Percentiles rank a stretch among this genome's conserved stretches.
Evolutionary conservation across 2,888 invertebrate genomes (phyloP).

Genomic region (Hemithea aestivaria): DNA sequence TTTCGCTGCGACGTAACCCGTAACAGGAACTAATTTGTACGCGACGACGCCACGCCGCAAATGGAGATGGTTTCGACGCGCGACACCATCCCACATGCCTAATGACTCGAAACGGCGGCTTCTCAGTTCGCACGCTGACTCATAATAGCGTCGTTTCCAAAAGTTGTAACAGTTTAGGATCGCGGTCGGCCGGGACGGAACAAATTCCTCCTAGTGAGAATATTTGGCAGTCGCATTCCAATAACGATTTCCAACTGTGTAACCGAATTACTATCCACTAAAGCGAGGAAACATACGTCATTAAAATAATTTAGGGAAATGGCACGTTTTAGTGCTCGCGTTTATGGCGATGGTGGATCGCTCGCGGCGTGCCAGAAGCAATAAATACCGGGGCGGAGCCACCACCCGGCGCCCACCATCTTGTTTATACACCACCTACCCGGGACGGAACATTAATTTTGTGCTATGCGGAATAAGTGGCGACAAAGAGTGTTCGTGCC

Average conservation of each 20-base stretch:
- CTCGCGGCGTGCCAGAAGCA: conserved; percentile 54
- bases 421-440: conserved; percentile 62
- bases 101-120: conserved; percentile 48
- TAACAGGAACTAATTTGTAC: conserved; percentile 60
- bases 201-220: conserved; percentile 21
- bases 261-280: conserved; percentile 59
- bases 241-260: conserved; percentile 45
- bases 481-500: conserved; percentile 58
- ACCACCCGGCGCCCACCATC: conserved; percentile 43
- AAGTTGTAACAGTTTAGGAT: conserved; percentile 33
- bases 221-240: conserved; percentile 44
- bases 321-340: conserved; percentile 63
- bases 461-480: conserved; percentile 59
- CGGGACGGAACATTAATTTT: conserved; percentile 60
- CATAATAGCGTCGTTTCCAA: conserved; percentile 34
- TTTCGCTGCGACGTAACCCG: conserved; percentile 36
- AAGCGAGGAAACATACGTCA: conserved; percentile 58
- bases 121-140: conserved; percentile 35
- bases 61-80: conserved; percentile 45
- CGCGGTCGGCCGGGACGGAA: conserved; percentile 20
- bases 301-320: conserved; percentile 70
- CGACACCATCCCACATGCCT: conserved; percentile 48
- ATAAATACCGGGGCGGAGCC: conserved; percentile 62
- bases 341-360: conserved; percentile 58
- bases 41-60: conserved; percentile 44